A percentile compares a stretch with the other conserved stretches of the same genome.
phyloP scores from a whole-genome alignment of 2,113 vertebrate genomes.

The Rhagologus leucostigma region DNA sequence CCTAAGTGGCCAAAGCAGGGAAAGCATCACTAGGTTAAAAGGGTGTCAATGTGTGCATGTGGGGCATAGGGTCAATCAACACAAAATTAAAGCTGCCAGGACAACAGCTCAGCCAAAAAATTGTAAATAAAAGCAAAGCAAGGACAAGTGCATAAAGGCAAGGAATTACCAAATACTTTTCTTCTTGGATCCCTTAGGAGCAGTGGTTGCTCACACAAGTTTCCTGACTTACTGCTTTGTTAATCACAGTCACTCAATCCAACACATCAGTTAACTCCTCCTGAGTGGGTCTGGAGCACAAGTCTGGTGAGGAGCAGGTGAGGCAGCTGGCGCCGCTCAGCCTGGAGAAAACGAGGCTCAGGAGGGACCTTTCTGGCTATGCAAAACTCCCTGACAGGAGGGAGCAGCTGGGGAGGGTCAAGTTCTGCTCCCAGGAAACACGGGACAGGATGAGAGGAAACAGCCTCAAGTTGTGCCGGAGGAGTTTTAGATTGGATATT shows the following conservation, averaged over 20 bases:
- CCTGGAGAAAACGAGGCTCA: neutral
- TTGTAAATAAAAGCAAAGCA: neutral
- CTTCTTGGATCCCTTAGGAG: neutral
- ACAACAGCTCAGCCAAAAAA: neutral
- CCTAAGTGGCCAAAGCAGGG: neutral
- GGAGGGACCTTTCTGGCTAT: neutral
- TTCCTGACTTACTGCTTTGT: neutral
- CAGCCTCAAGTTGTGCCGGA: accelerated
- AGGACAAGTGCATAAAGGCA: neutral
- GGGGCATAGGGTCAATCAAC: neutral
- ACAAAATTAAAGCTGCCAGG: neutral
- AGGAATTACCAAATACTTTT: accelerated
- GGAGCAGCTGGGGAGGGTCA: accelerated
- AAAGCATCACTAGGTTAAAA: neutral
- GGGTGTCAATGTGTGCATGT: accelerated
- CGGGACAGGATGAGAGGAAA: neutral
- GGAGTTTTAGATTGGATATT: accelerated
- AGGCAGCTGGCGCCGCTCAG: neutral
- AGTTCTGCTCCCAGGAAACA: neutral
- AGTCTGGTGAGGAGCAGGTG: accelerated
- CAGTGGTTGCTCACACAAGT: neutral
- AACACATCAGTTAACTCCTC: accelerated
- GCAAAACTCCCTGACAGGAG: neutral
- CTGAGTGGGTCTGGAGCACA: neutral
- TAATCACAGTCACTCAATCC: neutral